Conservation (phyloP, 1,140 invertebrate genomes). For the Elysia chlorotica region DNA sequence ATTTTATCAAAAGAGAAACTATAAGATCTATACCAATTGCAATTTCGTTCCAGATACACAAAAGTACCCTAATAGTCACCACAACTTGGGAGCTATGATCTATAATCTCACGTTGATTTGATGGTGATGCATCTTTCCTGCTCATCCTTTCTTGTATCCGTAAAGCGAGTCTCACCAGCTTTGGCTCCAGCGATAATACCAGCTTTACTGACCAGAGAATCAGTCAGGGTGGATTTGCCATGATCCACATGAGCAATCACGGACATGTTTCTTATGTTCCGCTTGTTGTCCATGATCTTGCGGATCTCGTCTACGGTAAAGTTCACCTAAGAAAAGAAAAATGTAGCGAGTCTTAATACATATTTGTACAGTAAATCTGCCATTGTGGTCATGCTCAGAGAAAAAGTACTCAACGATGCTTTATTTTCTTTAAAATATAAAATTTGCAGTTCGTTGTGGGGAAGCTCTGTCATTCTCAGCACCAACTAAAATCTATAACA, state of each 20-base stretch:
- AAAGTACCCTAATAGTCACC: too few species aligned
- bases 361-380: neutral
- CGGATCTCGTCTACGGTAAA: constrained; percentile 99
- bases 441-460: neutral
- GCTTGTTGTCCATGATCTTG: constrained; percentile 98
- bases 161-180: constrained; percentile 98
- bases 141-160: constrained; percentile 99
- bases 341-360: neutral
- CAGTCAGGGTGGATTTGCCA: constrained; percentile 99
- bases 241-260: constrained; percentile 99
- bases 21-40: too few species aligned
- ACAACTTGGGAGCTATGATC: too few species aligned
- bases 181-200: constrained; percentile 99
- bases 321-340: constrained; percentile 88
- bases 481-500: neutral
- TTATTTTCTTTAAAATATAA: too few species aligned
- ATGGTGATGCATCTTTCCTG: constrained; percentile 99
- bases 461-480: neutral
- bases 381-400: too few species aligned
- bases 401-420: neutral
- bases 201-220: constrained; percentile 98
- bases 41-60: too few species aligned
- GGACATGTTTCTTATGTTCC: constrained; percentile 99
- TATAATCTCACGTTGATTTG: constrained; percentile 93
- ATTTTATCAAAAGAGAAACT: too few species aligned